Evolutionary conservation across 2,888 invertebrate genomes (phyloP).

Genomic region (Metopia argyrocephala): DNA sequence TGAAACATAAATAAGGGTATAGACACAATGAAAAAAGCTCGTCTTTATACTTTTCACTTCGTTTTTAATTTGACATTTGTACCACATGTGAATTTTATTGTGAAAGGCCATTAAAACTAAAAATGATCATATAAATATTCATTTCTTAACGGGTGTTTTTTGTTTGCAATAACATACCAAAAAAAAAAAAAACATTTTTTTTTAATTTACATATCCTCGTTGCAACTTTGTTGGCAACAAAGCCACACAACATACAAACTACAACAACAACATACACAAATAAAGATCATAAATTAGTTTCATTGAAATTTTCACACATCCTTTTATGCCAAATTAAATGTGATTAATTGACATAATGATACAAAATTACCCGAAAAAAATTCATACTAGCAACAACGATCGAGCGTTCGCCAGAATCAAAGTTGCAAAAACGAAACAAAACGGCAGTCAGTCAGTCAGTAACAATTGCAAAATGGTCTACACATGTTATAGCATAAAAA

Average conservation of each 20-base stretch:
- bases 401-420: no score
- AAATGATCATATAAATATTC: conserved; percentile 43
- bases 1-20: no score
- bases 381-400: conserved; percentile 65
- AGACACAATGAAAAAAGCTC: not conserved
- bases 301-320: conserved; percentile 65
- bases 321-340: conserved; percentile 67
- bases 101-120: conserved; percentile 28
- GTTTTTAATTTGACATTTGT: not conserved
- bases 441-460: conserved; percentile 27
- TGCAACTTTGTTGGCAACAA: conserved; percentile 35
- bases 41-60: not conserved
- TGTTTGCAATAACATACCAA: conserved; percentile 43
- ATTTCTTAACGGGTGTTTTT: conserved; percentile 10
- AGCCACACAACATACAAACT: not conserved
- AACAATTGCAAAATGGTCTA: conserved; percentile 49
- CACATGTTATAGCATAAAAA: conserved; percentile 6
- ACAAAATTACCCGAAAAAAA: conserved; percentile 65
- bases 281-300: conserved; percentile 65
- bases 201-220: conserved; percentile 31
- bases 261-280: conserved; percentile 28
- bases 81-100: not conserved
- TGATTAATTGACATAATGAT: conserved; percentile 69
- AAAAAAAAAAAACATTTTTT: conserved; percentile 4
- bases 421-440: conserved; percentile 37